Percentiles rank a stretch among this genome's conserved stretches.
Conservation (phyloP, 2,888 invertebrate genomes). For the Apodemia zela region DNA sequence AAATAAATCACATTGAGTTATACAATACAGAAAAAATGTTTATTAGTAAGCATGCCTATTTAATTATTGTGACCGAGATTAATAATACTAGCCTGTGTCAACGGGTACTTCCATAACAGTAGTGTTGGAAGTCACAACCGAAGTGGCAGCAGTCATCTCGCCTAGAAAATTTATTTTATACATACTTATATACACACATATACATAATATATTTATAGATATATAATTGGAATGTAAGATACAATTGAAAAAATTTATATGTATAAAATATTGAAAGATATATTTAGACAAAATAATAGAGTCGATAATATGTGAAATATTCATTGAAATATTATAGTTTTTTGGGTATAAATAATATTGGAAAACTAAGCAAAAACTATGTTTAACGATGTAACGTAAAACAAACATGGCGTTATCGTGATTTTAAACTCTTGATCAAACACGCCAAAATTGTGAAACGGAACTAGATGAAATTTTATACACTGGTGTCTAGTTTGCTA, state of each 20-base stretch:
- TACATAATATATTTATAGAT: not conserved
- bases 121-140: constrained; percentile 46
- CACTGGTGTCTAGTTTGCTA: too few species aligned
- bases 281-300: not conserved
- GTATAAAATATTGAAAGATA: not conserved
- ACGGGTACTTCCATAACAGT: constrained; percentile 48
- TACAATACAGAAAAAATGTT: not conserved
- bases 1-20: too few species aligned
- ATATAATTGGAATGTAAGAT: not conserved
- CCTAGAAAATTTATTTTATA: constrained; percentile 50
- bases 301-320: too few species aligned
- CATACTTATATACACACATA: constrained; percentile 18
- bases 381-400: too few species aligned
- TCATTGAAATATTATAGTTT: too few species aligned
- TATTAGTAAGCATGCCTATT: not conserved
- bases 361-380: too few species aligned
- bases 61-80: not conserved
- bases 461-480: too few species aligned
- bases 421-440: too few species aligned
- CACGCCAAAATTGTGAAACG: too few species aligned
- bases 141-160: constrained; percentile 59
- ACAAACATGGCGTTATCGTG: too few species aligned
- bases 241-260: not conserved
- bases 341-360: too few species aligned
- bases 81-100: constrained; percentile 54